Base-by-base conservation (phyloP, 2,888 invertebrate species). In the Nebria brevicollis region DNA sequence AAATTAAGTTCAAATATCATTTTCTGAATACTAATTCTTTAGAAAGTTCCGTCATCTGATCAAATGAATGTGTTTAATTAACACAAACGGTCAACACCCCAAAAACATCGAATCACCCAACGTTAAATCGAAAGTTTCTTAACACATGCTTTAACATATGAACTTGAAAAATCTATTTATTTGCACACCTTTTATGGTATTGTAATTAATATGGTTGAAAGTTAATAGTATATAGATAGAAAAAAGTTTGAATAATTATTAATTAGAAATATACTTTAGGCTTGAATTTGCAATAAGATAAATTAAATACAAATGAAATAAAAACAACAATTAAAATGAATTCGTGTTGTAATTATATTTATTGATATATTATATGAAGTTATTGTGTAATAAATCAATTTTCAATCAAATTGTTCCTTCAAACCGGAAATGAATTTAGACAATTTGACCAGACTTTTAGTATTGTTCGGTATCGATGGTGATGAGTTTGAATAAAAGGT, bases 1-100 rank as follows among this genome's bases (percentile, higher is more conserved):
- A 54, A 54, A 54, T 54, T 54, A 54, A 54, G 54, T 54, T 54
- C 54, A 54, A 54, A 54, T 54, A 54, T 54, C 54, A 54, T 54
- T 54, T 54, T 13, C 1, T 54, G 54, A 3, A 54, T 54, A 54
- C 11, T 54, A 54, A 54, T 54, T 54, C 11, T 54, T 54, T 54
- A 13, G 54, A 54, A 54, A 54, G 54, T 54, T 54, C 54, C 54
- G 54, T 54, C 54, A 54, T 54, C 54, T 54, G 2, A 54, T 54
- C 54, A 11, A 11, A 54, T 3, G 54, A 11, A 7, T 54, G 54
- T 54, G 2, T 2, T 13, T 54, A 54, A 54, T 54, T 54, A 54
- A 54, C 54, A 7, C 54, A 54, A 11, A 54, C 54, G 54, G 54
- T 54, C 54, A 54, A 54, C 54, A 54, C 54, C 54, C 54, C 54